Percentiles rank a stretch among this genome's conserved stretches.
Conservation (phyloP, 2,888 invertebrate species). For the Mechanitis mazaeus region DNA sequence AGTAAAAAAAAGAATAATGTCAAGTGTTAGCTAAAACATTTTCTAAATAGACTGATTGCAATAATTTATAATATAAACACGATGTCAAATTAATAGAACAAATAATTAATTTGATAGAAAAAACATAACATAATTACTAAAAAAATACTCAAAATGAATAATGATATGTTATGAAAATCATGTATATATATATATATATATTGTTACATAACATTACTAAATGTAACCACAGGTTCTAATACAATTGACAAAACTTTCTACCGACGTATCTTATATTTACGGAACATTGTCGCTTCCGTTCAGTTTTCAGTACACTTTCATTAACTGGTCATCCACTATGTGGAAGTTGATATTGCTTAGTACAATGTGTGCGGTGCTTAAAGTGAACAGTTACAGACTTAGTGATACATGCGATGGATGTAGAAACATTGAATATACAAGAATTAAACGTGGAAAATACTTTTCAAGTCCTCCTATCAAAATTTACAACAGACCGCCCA, state of each 20-base stretch:
- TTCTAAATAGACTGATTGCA: no score
- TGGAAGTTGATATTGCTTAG: conserved; percentile 26
- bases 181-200: conserved; percentile 32
- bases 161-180: conserved; percentile 29
- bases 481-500: conserved; percentile 53
- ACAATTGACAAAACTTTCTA: conserved; percentile 67
- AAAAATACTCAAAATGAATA: no score
- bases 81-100: no score
- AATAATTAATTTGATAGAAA: no score
- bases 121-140: no score
- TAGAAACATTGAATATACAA: conserved; percentile 34
- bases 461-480: conserved; percentile 48
- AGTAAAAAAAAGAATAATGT: no score
- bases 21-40: no score
- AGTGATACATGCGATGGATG: conserved; percentile 34
- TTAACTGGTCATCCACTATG: conserved; percentile 23
- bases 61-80: no score
- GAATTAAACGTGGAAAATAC: conserved; percentile 59
- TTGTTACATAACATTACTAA: conserved; percentile 34
- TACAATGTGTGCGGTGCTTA: conserved; percentile 41
- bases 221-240: conserved; percentile 45
- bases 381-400: conserved; percentile 38
- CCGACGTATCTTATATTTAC: conserved; percentile 55
- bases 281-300: conserved; percentile 48
- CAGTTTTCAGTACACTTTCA: conserved; percentile 47